phyloP scores from a whole-genome alignment of 2,888 invertebrate genomes.

The Hirtodrosophila cameraria region DNA sequence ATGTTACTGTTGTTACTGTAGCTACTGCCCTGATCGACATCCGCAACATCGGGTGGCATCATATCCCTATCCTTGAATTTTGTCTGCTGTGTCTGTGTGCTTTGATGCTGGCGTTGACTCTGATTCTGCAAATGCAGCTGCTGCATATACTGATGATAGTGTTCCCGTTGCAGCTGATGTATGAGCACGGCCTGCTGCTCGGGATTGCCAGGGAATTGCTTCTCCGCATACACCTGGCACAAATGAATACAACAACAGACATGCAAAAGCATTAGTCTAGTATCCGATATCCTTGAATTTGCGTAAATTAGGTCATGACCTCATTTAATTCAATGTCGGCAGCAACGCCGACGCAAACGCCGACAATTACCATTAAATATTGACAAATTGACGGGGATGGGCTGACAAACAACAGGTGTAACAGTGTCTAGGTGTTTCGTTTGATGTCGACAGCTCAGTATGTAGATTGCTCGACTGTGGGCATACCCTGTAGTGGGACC shows the following conservation, averaged over 20 bases:
- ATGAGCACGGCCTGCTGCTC: constrained; percentile 97
- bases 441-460: too few species aligned
- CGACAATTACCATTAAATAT: constrained; percentile 54
- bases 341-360: background rate
- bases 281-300: constrained; percentile 8
- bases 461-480: background rate
- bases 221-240: constrained; percentile 92
- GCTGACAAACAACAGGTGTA: constrained; percentile 55
- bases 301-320: constrained; percentile 55
- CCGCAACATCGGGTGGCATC: background rate
- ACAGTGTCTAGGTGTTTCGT: background rate
- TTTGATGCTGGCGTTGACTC: constrained; percentile 36
- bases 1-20: constrained; percentile 24
- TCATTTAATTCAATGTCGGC: constrained; percentile 25
- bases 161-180: constrained; percentile 98
- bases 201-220: constrained; percentile 93
- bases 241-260: background rate
- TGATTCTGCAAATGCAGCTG: constrained; percentile 88
- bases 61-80: constrained; percentile 16
- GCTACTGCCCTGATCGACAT: constrained; percentile 8
- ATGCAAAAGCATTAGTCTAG: background rate
- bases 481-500: constrained; percentile 1
- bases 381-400: constrained; percentile 25
- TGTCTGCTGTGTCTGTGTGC: constrained; percentile 41
- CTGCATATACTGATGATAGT: constrained; percentile 99